Percentiles rank a stretch among this genome's conserved stretches.
Conservation (phyloP, 1,140 invertebrate species). For the Drosophila nigromelanica region DNA sequence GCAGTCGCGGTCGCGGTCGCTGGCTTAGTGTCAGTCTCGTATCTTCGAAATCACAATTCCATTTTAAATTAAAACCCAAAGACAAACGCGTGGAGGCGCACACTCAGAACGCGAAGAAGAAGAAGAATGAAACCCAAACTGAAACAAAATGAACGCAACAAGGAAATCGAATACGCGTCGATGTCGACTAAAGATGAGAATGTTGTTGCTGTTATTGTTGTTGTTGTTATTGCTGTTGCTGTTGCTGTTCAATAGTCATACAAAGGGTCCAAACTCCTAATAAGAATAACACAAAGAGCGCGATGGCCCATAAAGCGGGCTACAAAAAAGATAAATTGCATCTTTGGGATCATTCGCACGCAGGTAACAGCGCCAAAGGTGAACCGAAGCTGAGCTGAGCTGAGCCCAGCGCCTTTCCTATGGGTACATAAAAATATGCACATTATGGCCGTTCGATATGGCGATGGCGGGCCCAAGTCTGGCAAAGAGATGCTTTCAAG, state of each 20-base stretch:
- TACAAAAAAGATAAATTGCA: constrained; percentile 83
- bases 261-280: constrained; percentile 61
- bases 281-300: constrained; percentile 71
- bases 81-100: constrained; percentile 54
- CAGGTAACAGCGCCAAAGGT: constrained; percentile 43
- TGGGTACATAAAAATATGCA: constrained; percentile 68
- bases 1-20: background rate
- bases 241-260: constrained; percentile 27
- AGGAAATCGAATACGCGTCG: constrained; percentile 59
- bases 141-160: constrained; percentile 49
- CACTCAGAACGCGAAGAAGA: constrained; percentile 29
- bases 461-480: background rate
- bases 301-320: constrained; percentile 77
- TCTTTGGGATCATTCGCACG: constrained; percentile 75
- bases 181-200: background rate
- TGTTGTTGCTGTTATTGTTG: constrained; percentile 16
- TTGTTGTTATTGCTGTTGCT: constrained; percentile 20
- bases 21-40: constrained; percentile 59
- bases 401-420: constrained; percentile 13
- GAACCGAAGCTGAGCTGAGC: background rate
- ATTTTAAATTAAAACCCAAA: constrained; percentile 77
- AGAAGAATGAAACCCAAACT: constrained; percentile 10
- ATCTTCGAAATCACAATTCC: constrained; percentile 79
- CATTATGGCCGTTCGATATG: constrained; percentile 56
- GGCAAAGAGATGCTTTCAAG: constrained; percentile 3